These are phyloP conservation scores for Callithrix jacchus DNA, from an alignment of 2,113 vertebrate species.

Conservation along the genomic window DNA sequence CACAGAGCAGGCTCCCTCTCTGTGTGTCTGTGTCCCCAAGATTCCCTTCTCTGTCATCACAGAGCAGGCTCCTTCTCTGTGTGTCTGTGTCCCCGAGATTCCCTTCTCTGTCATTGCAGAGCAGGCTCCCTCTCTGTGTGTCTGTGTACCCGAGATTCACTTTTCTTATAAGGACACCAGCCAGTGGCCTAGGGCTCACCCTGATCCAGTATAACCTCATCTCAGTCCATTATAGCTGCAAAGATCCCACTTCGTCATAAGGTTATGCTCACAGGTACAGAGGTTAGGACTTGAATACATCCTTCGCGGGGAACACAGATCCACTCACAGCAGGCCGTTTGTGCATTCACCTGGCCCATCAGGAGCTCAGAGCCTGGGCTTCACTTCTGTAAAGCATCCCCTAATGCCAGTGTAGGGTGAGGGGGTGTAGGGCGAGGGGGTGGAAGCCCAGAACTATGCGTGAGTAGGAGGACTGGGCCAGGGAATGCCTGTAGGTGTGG, in stretches of 20 bases:
- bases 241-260: neutral
- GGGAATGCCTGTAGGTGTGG: neutral
- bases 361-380: neutral
- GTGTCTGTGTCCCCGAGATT: neutral
- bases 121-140: neutral
- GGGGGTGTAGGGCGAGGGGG: neutral
- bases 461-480: too few species aligned
- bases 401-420: neutral
- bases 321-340: neutral
- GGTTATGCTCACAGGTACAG: neutral
- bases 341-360: neutral
- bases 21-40: neutral
- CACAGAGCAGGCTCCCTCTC: accelerated
- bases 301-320: neutral
- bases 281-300: neutral
- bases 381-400: neutral
- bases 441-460: accelerated
- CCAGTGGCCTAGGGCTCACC: neutral
- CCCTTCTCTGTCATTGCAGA: accelerated
- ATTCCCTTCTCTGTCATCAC: neutral
- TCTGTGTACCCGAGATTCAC: neutral
- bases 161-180: neutral
- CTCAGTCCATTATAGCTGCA: neutral
- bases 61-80: accelerated
- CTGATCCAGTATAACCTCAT: neutral